Conservation (phyloP, 2,888 invertebrate genomes). For the Keiferia lycopersicella region DNA sequence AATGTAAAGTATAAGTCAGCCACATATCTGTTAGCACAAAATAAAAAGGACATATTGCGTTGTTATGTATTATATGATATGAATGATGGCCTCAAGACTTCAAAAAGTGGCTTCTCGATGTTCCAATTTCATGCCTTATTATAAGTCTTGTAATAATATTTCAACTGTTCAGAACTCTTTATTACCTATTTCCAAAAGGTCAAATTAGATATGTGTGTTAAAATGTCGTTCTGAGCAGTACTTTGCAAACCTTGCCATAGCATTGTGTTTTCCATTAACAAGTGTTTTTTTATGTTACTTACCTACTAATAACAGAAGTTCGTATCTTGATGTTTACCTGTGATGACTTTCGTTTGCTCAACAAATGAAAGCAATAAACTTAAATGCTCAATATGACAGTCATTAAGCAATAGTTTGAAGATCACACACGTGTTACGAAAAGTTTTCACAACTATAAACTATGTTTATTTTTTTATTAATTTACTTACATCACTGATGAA, state of each 20-base stretch:
- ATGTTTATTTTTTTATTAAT: background rate
- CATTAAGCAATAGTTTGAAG: conserved; percentile 32
- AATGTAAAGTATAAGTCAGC: background rate
- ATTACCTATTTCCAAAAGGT: background rate
- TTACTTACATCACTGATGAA: background rate
- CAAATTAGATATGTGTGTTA: background rate
- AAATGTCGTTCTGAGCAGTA: background rate
- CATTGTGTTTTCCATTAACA: background rate
- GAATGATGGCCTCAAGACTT: background rate
- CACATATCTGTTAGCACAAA: background rate
- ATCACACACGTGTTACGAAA: conserved; percentile 37
- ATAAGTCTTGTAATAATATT: background rate
- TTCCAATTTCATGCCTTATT: background rate
- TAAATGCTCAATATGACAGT: conserved; percentile 11
- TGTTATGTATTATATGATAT: no score
- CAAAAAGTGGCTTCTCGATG: background rate
- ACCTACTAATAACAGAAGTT: background rate
- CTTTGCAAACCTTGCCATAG: background rate
- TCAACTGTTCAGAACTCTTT: background rate
- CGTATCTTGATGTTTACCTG: background rate
- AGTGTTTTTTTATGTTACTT: background rate
- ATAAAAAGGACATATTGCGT: no score
- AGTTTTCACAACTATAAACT: background rate
- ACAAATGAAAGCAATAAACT: conserved; percentile 25
- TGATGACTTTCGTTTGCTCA: conserved; percentile 28